Base-by-base conservation (phyloP, 2,888 invertebrate species). In the Scaptomyza tumidula region DNA sequence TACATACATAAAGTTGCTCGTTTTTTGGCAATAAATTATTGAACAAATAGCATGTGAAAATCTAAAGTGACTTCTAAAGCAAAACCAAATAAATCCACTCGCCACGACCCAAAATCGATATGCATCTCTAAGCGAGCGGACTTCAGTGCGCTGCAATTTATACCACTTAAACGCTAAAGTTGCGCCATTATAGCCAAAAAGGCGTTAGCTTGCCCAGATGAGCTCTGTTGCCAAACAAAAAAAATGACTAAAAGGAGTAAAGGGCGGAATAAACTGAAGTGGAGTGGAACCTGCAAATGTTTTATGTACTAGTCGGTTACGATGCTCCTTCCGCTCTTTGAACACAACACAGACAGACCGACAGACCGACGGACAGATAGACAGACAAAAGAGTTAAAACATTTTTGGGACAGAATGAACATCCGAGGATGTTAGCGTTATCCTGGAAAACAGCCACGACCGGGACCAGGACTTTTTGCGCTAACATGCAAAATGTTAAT, bases 401-500 rank as follows among this genome's bases (percentile, higher is more conserved):
- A 66, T 66, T 58, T 82, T 58, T 41, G 41, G 60, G 43, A 44
- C 71, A 54, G 73, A 74, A 71, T 53, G 63, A 53, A 57, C 46
- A 52, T 27, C 56, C 44, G 57, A 71, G 76, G 71, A 78, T 71
- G 53, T 73, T 59, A 49, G 53, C 37, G 66, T 59, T 68, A 79
- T 79, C 77, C 85, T 78, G 71, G 60, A 56, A 9, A 54, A 44
- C 53, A 14, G 37, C 59, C 50, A 37, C 19, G 56, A 43, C 49
- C 49, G 7, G 39, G 16, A 29, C 13, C 44, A 35, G 59, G 16
- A 35, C 35, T 35, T 27, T 60, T 76, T 70, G 58, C 35, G 74
- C 80, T 59, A 71, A 78, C 85, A 80, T 83, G 87, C 86, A 83
- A 85, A 85, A 87, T 77, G 88, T 85, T 85, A 85, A 85, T 87